These are phyloP conservation scores for Asobara japonica DNA, from an alignment of 1,140 invertebrate species.

Conservation along the genomic window DNA sequence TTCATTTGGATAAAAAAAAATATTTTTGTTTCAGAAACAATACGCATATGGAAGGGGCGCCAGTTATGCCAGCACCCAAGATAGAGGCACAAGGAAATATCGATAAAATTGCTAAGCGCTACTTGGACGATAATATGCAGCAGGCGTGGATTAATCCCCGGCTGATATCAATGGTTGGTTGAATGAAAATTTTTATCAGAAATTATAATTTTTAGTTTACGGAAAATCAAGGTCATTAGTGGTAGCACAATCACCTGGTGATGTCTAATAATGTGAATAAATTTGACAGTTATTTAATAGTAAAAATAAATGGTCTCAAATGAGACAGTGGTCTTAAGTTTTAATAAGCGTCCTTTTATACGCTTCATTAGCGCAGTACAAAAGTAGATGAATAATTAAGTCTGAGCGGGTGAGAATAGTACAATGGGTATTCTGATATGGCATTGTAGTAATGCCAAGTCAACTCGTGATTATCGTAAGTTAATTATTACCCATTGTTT, in stretches of 20 bases:
- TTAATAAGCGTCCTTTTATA: constrained; percentile 59
- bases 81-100: constrained; percentile 60
- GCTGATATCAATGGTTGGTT: constrained; percentile 69
- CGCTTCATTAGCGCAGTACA: constrained; percentile 60
- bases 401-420: constrained; percentile 54
- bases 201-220: background rate
- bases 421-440: constrained; percentile 54
- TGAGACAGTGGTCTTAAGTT: constrained; percentile 31
- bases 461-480: constrained; percentile 47
- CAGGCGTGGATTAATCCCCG: constrained; percentile 71
- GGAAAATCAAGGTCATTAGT: background rate
- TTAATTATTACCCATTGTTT: constrained; percentile 35
- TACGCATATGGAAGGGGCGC: constrained; percentile 50
- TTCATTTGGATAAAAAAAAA: background rate
- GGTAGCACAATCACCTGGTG: background rate
- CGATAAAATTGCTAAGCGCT: constrained; percentile 58
- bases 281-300: background rate
- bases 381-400: constrained; percentile 65
- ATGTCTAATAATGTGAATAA: background rate
- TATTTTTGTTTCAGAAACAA: constrained; percentile 56
- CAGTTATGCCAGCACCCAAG: constrained; percentile 43
- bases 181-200: background rate
- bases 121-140: constrained; percentile 70
- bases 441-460: constrained; percentile 50
- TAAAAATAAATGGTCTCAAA: constrained; percentile 14